phyloP scores from a whole-genome alignment of 2,888 invertebrate genomes.

The Lymantria dispar region DNA sequence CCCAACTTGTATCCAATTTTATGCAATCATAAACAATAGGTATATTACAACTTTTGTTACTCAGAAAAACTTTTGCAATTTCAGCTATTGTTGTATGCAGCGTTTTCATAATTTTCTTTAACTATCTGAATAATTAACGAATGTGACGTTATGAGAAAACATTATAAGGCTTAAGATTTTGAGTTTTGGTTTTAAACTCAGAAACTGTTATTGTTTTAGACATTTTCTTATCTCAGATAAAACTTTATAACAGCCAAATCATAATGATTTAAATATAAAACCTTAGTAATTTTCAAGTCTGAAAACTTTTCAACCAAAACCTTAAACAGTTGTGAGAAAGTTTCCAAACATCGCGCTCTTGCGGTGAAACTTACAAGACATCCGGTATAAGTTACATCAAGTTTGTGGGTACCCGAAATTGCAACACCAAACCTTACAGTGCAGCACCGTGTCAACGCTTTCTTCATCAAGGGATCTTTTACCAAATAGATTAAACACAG shows the following conservation, averaged over 20 bases:
- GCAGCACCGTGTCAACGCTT: constrained; percentile 16
- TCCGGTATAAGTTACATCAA: constrained; percentile 54
- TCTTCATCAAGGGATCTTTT: constrained; percentile 15
- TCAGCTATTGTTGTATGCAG: no score
- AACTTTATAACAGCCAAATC: background rate
- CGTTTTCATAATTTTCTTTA: no score
- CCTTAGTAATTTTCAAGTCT: constrained; percentile 36
- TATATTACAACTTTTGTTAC: no score
- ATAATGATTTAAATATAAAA: constrained; percentile 30
- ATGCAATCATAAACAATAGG: no score
- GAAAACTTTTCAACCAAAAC: constrained; percentile 41
- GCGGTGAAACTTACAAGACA: constrained; percentile 65
- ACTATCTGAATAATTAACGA: no score
- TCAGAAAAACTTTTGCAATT: no score
- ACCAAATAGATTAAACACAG: constrained; percentile 26
- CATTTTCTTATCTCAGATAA: background rate
- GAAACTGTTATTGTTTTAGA: constrained; percentile 3
- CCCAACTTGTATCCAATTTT: no score
- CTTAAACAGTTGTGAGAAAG: constrained; percentile 39
- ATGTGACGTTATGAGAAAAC: no score
- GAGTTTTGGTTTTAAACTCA: constrained; percentile 2
- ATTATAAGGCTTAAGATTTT: no score
- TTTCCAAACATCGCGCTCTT: constrained; percentile 43
- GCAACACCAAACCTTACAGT: constrained; percentile 17
- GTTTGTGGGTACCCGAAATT: constrained; percentile 46